Percentiles rank a stretch among this genome's conserved stretches.
Evolutionary conservation across 2,888 invertebrate genomes (phyloP).

Genomic region (Terebella lapidaria): DNA sequence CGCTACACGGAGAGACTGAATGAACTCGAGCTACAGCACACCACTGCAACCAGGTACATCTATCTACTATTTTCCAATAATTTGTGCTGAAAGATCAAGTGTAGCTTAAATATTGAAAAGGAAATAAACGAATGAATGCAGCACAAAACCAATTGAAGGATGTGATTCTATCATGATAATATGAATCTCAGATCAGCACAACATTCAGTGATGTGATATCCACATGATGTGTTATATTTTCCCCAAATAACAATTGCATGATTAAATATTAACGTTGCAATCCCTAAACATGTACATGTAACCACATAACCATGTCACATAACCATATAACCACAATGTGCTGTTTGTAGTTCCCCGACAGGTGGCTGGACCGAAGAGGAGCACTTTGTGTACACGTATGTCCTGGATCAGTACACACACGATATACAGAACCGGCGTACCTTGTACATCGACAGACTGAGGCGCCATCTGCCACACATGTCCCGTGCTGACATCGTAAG

Average conservation of each 20-base stretch:
- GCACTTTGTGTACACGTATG: conserved; percentile 39
- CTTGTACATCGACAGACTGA: conserved; percentile 43
- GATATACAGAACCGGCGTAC: conserved; percentile 42
- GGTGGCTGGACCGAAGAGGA: conserved; percentile 48
- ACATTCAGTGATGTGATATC: too few relatives aligned
- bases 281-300: too few relatives aligned
- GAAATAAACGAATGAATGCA: not conserved
- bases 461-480: conserved; percentile 40
- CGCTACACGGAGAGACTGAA: conserved; percentile 39
- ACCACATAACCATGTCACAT: too few relatives aligned
- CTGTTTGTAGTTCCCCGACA: conserved; percentile 14
- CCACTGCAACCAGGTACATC: not conserved
- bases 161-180: too few relatives aligned
- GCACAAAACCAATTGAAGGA: too few relatives aligned
- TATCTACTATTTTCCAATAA: not conserved
- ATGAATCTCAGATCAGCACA: too few relatives aligned
- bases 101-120: not conserved
- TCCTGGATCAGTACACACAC: conserved; percentile 43
- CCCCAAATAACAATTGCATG: too few relatives aligned
- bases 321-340: too few relatives aligned
- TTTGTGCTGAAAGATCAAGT: too few relatives aligned
- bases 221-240: too few relatives aligned
- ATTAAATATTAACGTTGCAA: too few relatives aligned
- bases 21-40: conserved; percentile 36
- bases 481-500: conserved; percentile 40